Evolutionary conservation across 2,888 invertebrate genomes (phyloP).

Genomic region (Nomada goodeniana): DNA sequence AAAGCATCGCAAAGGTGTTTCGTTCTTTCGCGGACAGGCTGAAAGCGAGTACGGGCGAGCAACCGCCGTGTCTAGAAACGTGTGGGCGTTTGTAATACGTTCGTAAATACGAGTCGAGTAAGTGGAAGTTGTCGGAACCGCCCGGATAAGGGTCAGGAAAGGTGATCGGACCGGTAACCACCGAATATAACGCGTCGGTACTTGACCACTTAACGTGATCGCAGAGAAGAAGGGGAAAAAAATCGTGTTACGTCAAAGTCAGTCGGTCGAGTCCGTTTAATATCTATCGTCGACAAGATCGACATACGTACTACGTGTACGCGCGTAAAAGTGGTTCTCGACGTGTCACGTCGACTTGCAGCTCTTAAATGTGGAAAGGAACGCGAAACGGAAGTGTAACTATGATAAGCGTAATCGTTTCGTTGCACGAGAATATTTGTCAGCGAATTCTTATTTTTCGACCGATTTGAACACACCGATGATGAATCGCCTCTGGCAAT

Average conservation of each 20-base stretch:
- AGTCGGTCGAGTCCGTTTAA: slow-evolving; percentile 31
- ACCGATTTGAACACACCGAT: no score
- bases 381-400: neutral
- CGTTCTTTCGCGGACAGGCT: neutral
- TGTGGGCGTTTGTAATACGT: slow-evolving; percentile 32
- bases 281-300: slow-evolving; percentile 4
- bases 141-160: slow-evolving; percentile 40
- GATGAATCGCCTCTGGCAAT: no score
- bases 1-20: slow-evolving; percentile 37
- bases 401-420: neutral
- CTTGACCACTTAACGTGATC: neutral
- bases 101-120: slow-evolving; percentile 4
- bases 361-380: neutral
- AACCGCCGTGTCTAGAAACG: neutral
- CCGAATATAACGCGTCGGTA: slow-evolving; percentile 8
- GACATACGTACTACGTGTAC: neutral
- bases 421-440: neutral
- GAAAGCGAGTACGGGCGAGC: neutral
- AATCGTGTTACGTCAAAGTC: slow-evolving; percentile 39
- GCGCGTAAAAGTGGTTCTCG: neutral
- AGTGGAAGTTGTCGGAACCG: slow-evolving; percentile 21
- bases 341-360: neutral
- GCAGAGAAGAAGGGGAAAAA: slow-evolving; percentile 11
- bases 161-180: slow-evolving; percentile 15
- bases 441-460: no score